Evolutionary conservation across 2,888 invertebrate genomes (phyloP).

Genomic region (Volucella bombylans): DNA sequence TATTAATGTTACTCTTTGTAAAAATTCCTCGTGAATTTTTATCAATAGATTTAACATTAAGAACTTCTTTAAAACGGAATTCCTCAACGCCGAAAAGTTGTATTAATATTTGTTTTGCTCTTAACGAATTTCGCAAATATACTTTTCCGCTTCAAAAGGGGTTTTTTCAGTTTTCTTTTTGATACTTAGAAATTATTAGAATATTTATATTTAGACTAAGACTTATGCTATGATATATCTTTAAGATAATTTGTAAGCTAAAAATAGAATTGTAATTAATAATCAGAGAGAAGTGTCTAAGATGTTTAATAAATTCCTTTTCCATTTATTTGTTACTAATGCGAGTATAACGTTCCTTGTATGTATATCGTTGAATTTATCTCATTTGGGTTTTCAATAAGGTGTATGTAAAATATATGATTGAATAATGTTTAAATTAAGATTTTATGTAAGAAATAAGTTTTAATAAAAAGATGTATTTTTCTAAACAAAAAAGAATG

Average conservation of each 20-base stretch:
- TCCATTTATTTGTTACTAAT: neutral
- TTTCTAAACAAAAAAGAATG: neutral
- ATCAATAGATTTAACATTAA: slow-evolving; percentile 20
- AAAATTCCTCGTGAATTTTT: slow-evolving; percentile 28
- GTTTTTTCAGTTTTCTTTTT: neutral
- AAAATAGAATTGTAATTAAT: too few relatives aligned
- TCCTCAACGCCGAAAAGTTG: neutral
- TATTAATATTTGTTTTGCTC: slow-evolving; percentile 24
- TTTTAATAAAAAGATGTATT: slow-evolving; percentile 27
- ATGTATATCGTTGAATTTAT: slow-evolving; percentile 1
- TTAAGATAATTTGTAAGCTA: neutral
- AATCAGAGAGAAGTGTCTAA: slow-evolving; percentile 5
- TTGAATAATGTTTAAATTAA: neutral
- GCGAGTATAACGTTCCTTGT: neutral
- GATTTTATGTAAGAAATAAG: neutral
- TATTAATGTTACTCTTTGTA: slow-evolving; percentile 15
- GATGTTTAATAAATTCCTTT: neutral
- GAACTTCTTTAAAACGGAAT: neutral
- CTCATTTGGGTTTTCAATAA: neutral
- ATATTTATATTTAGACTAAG: neutral
- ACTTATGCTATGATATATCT: neutral
- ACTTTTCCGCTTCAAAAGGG: neutral
- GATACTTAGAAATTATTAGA: neutral
- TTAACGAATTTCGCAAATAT: slow-evolving; percentile 14
- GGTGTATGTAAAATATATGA: neutral